A percentile compares a stretch with the other conserved stretches of the same genome.
Conservation (phyloP, 2,113 vertebrate species). For the Nothocercus julius region DNA sequence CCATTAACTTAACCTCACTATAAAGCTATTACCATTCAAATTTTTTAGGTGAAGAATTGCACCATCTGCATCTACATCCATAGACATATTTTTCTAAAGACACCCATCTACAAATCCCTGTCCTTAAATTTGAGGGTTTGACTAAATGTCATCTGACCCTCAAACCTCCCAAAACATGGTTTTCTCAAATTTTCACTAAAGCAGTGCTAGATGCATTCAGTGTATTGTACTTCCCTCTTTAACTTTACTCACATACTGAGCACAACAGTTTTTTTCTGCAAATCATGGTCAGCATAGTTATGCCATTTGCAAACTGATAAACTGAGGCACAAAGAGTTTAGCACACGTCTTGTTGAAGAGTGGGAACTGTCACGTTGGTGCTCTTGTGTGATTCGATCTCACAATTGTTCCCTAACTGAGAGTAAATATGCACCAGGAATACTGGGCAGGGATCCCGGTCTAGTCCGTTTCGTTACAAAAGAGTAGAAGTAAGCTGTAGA, state of each 20-base stretch:
- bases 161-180: background rate
- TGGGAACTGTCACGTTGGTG: background rate
- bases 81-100: background rate
- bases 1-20: background rate
- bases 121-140: background rate
- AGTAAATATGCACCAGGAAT: background rate
- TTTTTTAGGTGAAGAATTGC: background rate
- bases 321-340: background rate
- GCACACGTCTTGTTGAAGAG: background rate
- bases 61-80: background rate
- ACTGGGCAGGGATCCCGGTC: background rate
- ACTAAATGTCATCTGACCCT: background rate
- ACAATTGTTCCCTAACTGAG: background rate
- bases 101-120: background rate
- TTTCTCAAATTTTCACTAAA: background rate
- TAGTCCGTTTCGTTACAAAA: background rate
- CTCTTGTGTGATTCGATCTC: background rate
- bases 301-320: background rate
- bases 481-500: background rate
- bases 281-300: accelerated
- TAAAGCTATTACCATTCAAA: background rate
- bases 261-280: background rate
- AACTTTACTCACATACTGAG: background rate
- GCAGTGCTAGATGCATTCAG: background rate
- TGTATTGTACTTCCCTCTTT: background rate